A percentile compares a stretch with the other conserved stretches of the same genome.
Evolutionary conservation across 2,888 invertebrate species (phyloP).

Genomic region (Encarsia formosa): DNA sequence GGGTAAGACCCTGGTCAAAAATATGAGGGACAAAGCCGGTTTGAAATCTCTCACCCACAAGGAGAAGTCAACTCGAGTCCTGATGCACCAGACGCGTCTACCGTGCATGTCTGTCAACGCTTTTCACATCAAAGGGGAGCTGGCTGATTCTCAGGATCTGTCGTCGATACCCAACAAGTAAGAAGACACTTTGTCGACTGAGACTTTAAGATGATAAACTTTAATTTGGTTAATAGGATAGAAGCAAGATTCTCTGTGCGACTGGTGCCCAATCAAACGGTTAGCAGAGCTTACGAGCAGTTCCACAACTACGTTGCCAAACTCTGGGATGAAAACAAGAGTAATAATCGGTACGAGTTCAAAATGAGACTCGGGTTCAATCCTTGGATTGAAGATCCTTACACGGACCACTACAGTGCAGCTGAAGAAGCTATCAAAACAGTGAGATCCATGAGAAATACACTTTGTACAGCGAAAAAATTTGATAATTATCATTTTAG

Average conservation of each 20-base stretch:
- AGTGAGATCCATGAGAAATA: constrained; percentile 6
- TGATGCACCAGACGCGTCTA: constrained; percentile 32
- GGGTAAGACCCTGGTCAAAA: too few relatives aligned
- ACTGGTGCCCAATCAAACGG: constrained; percentile 32
- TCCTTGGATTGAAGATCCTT: constrained; percentile 34
- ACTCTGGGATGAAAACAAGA: constrained; percentile 26
- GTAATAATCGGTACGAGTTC: constrained; percentile 29
- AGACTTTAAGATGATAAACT: background rate
- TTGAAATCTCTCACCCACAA: constrained; percentile 30
- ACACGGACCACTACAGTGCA: constrained; percentile 30
- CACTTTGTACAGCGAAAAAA: background rate
- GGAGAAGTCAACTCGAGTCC: constrained; percentile 28
- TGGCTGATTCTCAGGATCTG: constrained; percentile 21
- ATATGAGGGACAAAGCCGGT: constrained; percentile 28
- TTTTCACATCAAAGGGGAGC: constrained; percentile 26
- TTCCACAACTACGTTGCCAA: constrained; percentile 30
- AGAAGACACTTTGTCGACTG: background rate
- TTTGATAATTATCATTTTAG: constrained; percentile 20
- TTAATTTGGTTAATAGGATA: constrained; percentile 18
- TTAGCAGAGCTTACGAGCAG: constrained; percentile 18
- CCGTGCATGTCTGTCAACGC: constrained; percentile 31
- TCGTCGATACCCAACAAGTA: constrained; percentile 23
- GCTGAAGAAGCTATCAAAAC: constrained; percentile 31
- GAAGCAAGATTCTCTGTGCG: constrained; percentile 32
- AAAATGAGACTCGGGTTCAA: constrained; percentile 31